These are phyloP conservation scores for Solea solea DNA, from an alignment of 2,113 vertebrate species.

Conservation along the genomic window DNA sequence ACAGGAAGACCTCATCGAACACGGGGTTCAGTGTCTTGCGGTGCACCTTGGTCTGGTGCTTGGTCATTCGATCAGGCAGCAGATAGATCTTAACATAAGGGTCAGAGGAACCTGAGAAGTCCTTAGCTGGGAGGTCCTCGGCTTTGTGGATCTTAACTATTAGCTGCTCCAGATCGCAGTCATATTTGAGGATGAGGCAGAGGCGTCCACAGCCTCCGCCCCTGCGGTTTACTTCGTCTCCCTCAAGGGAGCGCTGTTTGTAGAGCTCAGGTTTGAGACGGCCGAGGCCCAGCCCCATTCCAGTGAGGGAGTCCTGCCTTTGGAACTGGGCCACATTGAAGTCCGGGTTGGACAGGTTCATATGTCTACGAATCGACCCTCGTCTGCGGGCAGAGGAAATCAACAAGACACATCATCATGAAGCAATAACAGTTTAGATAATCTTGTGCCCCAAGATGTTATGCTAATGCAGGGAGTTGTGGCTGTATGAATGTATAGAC, in stretches of 20 bases:
- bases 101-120: conserved; percentile 98
- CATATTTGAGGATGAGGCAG: conserved; percentile 95
- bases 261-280: conserved; percentile 96
- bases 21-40: conserved; percentile 97
- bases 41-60: conserved; percentile 99
- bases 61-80: conserved; percentile 96
- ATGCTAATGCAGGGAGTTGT: too few species aligned
- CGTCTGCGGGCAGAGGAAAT: conserved; percentile 82
- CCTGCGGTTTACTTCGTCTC: conserved; percentile 86
- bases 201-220: conserved; percentile 90
- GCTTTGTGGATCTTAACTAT: conserved; percentile 99
- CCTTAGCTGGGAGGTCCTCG: conserved; percentile 95
- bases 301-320: conserved; percentile 95
- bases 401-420: neutral
- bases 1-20: conserved; percentile 99
- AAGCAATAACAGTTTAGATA: neutral
- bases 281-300: conserved; percentile 88
- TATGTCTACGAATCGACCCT: conserved; percentile 92
- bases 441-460: too few species aligned
- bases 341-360: conserved; percentile 97
- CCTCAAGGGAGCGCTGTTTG: conserved; percentile 95
- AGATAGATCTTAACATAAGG: conserved; percentile 99
- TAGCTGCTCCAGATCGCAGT: conserved; percentile 96
- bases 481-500: too few species aligned
- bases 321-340: conserved; percentile 97